Evolutionary conservation across 2,888 invertebrate species (phyloP).

Genomic region (Diarsia mendica): DNA sequence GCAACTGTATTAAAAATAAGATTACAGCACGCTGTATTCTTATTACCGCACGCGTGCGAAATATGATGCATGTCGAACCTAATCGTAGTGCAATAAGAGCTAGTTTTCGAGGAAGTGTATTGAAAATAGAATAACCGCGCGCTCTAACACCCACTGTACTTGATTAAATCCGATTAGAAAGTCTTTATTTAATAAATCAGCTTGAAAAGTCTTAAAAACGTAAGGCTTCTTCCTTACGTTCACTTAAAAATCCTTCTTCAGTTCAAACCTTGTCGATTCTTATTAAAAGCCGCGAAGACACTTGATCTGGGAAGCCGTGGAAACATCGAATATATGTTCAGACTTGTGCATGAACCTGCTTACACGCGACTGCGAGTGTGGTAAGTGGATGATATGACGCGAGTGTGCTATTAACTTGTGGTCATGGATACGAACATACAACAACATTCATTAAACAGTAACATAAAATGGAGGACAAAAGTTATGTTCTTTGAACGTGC

Average conservation of each 20-base stretch:
- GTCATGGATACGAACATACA: conserved; percentile 15
- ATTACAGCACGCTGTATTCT: too few relatives aligned
- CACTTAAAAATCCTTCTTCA: conserved; percentile 20
- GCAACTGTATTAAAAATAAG: too few relatives aligned
- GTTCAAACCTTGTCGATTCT: conserved; percentile 34
- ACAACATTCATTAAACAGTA: not conserved
- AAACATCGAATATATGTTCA: conserved; percentile 8
- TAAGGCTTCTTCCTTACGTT: conserved; percentile 16
- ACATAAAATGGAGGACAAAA: not conserved
- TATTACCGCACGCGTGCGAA: too few relatives aligned
- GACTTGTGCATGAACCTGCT: conserved; percentile 6
- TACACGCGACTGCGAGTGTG: conserved; percentile 18
- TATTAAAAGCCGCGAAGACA: conserved; percentile 33
- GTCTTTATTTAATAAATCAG: conserved; percentile 11
- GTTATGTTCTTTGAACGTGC: not conserved
- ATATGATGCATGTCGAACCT: too few relatives aligned
- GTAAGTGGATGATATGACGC: conserved; percentile 52
- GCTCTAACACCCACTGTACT: not conserved
- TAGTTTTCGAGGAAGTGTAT: too few relatives aligned
- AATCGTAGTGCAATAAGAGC: too few relatives aligned
- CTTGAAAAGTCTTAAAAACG: conserved; percentile 3
- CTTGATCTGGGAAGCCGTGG: conserved; percentile 56
- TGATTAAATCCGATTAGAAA: conserved; percentile 32
- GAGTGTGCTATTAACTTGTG: conserved; percentile 4
- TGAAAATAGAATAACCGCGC: not conserved